Base-by-base conservation (phyloP, 2,888 invertebrate species). In the Drosophila falleni region DNA sequence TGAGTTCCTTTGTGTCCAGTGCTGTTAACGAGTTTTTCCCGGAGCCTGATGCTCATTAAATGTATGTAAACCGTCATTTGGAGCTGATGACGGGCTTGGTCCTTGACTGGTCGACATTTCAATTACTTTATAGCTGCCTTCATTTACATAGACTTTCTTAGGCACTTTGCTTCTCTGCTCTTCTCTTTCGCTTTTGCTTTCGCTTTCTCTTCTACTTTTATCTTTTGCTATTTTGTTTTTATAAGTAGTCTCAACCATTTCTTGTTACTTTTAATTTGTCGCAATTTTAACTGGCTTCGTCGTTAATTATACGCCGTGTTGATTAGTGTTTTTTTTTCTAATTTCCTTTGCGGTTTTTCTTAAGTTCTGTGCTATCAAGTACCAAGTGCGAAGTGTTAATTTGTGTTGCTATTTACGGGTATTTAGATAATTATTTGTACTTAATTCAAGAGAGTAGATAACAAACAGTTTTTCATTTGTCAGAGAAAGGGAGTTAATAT, bases 91-190 rank as follows among this genome's bases (percentile, higher is more conserved):
- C 51, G 63, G 63, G 33, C 54, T 33, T 37, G 35, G 49, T 54
- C 16, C 50, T 44, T 53, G 65, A 60, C 72, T 67, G 63, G 69
- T 69, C 74, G 78, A 69, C 79, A 81, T 72, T 78, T 78, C 88
- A 89, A 89, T 89, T 86, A 75, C 88, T 86, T 82, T 80, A 82
- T 80, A 73, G 83, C 78, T 70, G 67, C 74, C 85, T 87, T 80
- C 88, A 75, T 74, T 86, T 85, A 70, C 82, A 46, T 46, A 50
- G 66, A 69, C 79, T 81, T 71, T 44, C 65, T 49, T 8, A 37
- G 47, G 10, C 59, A 63, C 53, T 63, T 76, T 76, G 51, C 35
- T 58, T 16, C 60, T 61, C 50, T 51, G 41, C 16, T 56, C 23
- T 39, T 29, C 46, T 26, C 10, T 33, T 19, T 19, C n/a, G 5